Evolutionary conservation across 2,113 vertebrate species (phyloP), one percentile per base, ranked within the genome.

Genomic region (Acrocephalus arundinaceus): DNA sequence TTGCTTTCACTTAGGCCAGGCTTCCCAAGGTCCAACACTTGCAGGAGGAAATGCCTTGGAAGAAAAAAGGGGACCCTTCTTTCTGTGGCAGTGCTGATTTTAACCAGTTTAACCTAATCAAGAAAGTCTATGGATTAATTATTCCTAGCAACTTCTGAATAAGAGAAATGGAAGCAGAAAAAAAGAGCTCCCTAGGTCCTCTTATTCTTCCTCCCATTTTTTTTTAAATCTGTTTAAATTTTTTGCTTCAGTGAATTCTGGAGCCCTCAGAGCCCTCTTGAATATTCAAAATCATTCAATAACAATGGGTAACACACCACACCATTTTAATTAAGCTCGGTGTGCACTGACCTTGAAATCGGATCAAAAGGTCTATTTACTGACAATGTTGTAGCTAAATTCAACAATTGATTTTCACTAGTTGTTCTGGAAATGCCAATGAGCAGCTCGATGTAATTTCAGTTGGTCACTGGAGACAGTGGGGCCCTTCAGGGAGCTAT

Each of bases 371-470:
- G 39, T 82, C 85, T 96, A 35, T 92, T 96, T 93, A 51, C 75
- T 84, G 83, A 67, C 65, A 48, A 8, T 6, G 15, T 19, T 89
- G 62, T 22, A 41, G 72, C 67, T 94, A 86, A 95, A 95, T 78
- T 67, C 90, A 93, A 35, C 87, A 85, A 95, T 58, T 93, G 92
- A 96, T 97, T 97, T 91, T 88, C 94, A 77, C 76, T 81, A 39
- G 78, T 89, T 85, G 76, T 31, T 57, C 66, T 94, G 87, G 78
- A 95, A 96, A 92, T 43, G 52, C 79, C 75, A 51, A 48, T 45
- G 54, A 93, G 52, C 54, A 76, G 8, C 51, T 61, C 52, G 25
- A 3, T 22, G 37, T 48, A 45, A 68, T 93, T 88, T 88, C 73
- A 65, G 24, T 31, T 46, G n/a, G 41, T 57, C 79, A 49, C 70